Conservation (phyloP, 2,113 vertebrate genomes). For the Pluvianellus socialis region DNA sequence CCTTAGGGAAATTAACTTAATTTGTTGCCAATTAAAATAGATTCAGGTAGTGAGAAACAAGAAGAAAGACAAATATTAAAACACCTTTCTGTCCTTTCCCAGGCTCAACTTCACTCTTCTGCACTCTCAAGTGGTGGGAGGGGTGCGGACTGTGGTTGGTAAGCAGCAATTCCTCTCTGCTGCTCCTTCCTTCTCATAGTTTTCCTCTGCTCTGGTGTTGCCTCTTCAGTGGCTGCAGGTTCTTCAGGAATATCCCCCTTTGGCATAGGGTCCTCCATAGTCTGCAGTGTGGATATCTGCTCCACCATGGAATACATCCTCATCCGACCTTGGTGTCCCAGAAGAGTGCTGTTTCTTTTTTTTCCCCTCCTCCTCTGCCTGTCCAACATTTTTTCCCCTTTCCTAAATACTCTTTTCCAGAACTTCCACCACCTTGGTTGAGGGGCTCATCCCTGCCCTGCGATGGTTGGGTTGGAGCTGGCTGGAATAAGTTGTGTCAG, state of each 20-base stretch:
- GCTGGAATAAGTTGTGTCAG: not conserved
- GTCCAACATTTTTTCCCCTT: not conserved
- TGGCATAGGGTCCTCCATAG: not conserved
- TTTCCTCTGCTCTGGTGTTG: not conserved
- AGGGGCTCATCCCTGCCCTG: not conserved
- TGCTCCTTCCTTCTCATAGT: not conserved
- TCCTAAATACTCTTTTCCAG: not conserved
- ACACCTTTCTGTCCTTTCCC: not conserved
- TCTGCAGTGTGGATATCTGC: not conserved
- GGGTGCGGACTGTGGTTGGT: not conserved
- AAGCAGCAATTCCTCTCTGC: not conserved
- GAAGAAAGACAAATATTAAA: not conserved
- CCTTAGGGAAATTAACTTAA: not conserved
- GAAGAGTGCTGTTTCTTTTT: not conserved
- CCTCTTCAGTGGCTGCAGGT: not conserved
- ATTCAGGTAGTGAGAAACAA: not conserved
- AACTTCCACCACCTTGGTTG: not conserved
- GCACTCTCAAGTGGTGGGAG: accelerated
- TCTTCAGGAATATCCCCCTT: not conserved
- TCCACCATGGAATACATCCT: not conserved
- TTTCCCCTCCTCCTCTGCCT: not conserved
- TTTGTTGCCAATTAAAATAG: not conserved
- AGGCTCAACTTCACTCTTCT: not conserved
- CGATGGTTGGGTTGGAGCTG: accelerated
- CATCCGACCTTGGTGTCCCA: not conserved